These are phyloP conservation scores for Lagria hirta DNA, from an alignment of 2,888 invertebrate species.

Conservation along the genomic window DNA sequence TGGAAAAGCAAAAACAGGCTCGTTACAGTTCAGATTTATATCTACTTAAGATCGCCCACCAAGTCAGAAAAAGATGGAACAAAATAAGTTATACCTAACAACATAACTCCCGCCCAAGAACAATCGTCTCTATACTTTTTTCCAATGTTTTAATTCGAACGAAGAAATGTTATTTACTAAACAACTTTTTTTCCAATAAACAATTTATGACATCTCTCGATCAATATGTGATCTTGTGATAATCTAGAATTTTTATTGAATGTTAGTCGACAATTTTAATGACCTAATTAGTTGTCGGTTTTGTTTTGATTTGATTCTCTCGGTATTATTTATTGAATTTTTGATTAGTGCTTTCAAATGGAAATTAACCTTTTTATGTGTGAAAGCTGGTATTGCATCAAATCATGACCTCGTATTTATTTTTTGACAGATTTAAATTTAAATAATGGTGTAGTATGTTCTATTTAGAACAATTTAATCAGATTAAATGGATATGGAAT, in stretches of 20 bases:
- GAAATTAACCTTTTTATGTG: no score
- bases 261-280: conserved; percentile 19
- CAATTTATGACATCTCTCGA: conserved; percentile 34
- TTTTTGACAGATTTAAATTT: no score
- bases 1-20: conserved; percentile 39
- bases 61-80: conserved; percentile 22
- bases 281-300: conserved; percentile 14
- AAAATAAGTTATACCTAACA: conserved; percentile 45
- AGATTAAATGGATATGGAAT: no score
- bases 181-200: conserved; percentile 18
- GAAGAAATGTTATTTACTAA: conserved; percentile 21
- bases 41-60: conserved; percentile 36
- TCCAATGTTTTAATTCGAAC: conserved; percentile 9
- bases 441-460: no score
- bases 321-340: no score
- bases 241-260: conserved; percentile 23
- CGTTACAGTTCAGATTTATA: conserved; percentile 43
- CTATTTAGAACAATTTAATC: no score
- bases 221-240: conserved; percentile 29
- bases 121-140: conserved; percentile 34
- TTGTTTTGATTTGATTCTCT: conserved; percentile 10
- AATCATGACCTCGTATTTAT: no score
- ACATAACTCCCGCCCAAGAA: conserved; percentile 50
- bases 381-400: no score
- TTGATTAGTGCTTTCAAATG: no score